A percentile compares a stretch with the other conserved stretches of the same genome.
phyloP scores from a whole-genome alignment of 2,113 vertebrate genomes.

The Rana temporaria region DNA sequence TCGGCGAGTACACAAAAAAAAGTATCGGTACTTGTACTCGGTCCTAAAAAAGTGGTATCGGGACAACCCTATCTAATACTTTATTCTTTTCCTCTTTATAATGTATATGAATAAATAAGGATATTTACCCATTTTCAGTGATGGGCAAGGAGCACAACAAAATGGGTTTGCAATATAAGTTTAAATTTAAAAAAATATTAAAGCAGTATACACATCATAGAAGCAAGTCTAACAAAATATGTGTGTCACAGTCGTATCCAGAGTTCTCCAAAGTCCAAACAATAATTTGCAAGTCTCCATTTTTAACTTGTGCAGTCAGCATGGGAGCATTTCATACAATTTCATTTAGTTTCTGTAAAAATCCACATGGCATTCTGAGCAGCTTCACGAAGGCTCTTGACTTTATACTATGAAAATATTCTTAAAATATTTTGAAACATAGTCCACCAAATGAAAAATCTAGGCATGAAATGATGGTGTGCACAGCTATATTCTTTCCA shows the following conservation, averaged over 20 bases:
- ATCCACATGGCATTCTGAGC: conserved; percentile 7
- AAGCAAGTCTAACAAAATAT: conserved; percentile 56
- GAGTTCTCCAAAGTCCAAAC: neutral
- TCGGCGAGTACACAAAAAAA: too few species aligned
- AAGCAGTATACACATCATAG: conserved; percentile 74
- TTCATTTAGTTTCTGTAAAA: neutral
- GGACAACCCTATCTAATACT: too few species aligned
- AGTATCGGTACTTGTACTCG: too few species aligned
- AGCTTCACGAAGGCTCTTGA: conserved; percentile 25
- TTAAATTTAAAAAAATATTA: conserved; percentile 68
- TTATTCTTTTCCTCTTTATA: conserved; percentile 20
- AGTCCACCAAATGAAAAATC: conserved; percentile 4
- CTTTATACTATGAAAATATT: neutral
- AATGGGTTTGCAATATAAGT: conserved; percentile 61
- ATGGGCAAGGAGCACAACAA: conserved; percentile 42
- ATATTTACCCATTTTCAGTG: conserved; percentile 1
- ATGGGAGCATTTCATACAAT: neutral
- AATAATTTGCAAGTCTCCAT: neutral
- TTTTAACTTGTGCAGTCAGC: conserved; percentile 15
- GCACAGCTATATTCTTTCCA: conserved; percentile 20
- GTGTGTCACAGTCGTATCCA: conserved; percentile 22
- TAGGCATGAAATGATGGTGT: conserved; percentile 27
- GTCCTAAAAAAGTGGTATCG: too few species aligned
- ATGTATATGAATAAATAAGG: conserved; percentile 23
- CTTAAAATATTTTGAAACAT: neutral